phyloP scores from a whole-genome alignment of 2,797 vertebrate genomes.

The Dendrocincla fuliginosa region DNA sequence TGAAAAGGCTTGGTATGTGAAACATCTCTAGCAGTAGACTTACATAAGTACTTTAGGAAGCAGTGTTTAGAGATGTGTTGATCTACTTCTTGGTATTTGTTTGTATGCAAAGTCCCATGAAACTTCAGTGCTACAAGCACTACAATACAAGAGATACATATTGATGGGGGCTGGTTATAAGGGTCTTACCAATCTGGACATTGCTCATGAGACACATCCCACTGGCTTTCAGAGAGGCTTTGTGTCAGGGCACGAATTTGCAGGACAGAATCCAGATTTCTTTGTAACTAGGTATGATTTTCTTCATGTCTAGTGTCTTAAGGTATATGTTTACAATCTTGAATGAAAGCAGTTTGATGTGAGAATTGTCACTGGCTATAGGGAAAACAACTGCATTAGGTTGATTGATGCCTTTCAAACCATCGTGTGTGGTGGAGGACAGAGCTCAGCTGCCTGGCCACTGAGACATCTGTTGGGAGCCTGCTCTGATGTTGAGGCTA shows the following conservation, averaged over 20 bases:
- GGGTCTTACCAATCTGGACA: neutral
- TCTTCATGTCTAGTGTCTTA: neutral
- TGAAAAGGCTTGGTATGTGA: neutral
- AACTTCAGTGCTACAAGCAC: neutral
- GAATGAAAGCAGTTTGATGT: neutral
- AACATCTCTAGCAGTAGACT: neutral
- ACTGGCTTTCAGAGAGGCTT: neutral
- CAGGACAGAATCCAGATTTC: neutral
- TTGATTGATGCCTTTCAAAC: neutral
- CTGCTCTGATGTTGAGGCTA: neutral
- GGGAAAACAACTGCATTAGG: neutral
- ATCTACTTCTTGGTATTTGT: constrained; percentile 4
- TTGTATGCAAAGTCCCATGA: neutral
- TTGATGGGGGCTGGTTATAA: neutral
- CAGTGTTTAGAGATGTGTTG: constrained; percentile 1
- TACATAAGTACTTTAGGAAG: constrained; percentile 4
- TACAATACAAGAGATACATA: neutral
- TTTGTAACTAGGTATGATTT: neutral
- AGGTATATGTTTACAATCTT: neutral
- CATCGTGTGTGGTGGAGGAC: neutral
- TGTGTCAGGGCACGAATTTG: neutral
- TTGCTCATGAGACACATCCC: neutral
- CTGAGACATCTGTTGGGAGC: neutral
- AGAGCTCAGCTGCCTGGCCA: neutral
- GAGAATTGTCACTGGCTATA: neutral